These are phyloP conservation scores for Pogonocherus hispidulus DNA, from an alignment of 2,888 invertebrate species.

Conservation along the genomic window DNA sequence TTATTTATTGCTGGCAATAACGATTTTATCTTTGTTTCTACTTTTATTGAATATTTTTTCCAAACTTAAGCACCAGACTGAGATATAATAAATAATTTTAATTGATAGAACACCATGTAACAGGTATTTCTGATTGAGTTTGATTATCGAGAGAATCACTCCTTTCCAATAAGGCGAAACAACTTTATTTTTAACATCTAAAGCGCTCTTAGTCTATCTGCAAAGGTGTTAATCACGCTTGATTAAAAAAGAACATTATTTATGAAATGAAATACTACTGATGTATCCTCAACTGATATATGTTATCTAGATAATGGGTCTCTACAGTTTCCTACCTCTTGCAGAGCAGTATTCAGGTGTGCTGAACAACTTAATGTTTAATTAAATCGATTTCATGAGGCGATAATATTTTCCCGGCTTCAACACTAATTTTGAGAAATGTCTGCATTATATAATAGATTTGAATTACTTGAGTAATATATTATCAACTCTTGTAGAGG, in stretches of 20 bases:
- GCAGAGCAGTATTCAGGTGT: constrained; percentile 11
- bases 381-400: too few species aligned
- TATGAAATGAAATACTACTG: constrained; percentile 26
- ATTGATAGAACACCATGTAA: constrained; percentile 17
- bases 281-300: constrained; percentile 11
- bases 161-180: constrained; percentile 27
- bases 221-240: constrained; percentile 25
- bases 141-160: constrained; percentile 21
- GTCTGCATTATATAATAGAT: too few species aligned
- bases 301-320: constrained; percentile 15
- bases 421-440: too few species aligned
- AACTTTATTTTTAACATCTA: constrained; percentile 2
- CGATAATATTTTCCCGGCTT: too few species aligned
- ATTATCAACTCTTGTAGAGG: too few species aligned
- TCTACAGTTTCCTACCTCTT: background rate
- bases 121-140: constrained; percentile 17
- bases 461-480: too few species aligned
- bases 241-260: constrained; percentile 25
- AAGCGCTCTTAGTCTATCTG: background rate
- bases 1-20: constrained; percentile 11
- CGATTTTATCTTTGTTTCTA: constrained; percentile 15
- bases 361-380: too few species aligned
- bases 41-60: constrained; percentile 31
- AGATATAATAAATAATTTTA: constrained; percentile 25
- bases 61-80: background rate